Base-by-base conservation (phyloP, 2,113 vertebrate species). In the Pheucticus melanocephalus region DNA sequence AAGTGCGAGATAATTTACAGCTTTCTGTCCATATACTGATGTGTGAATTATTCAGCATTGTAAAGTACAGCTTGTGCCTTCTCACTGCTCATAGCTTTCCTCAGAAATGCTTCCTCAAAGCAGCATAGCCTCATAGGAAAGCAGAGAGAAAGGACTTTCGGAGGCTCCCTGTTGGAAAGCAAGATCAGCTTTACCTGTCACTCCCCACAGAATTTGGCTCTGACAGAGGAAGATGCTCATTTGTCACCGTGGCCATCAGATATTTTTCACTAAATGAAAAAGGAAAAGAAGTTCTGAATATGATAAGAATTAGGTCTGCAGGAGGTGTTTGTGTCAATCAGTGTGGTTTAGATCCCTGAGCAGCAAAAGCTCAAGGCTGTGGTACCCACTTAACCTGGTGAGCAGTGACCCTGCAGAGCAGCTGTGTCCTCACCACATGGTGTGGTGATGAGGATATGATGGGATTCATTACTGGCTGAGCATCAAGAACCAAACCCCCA, bases 301-400 rank as follows among this genome's bases (percentile, higher is more conserved):
- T 10, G 48, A 33, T 48, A 39, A 60, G 21, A 86, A 18, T 44
- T 31, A 60, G 14, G 35, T 33, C 28, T 22, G 10, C 44, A 60
- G 35, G 22, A n/a, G 21, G 11, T 66, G 30, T 70, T 71, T 0
- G 1, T 57, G 16, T 30, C 30, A 39, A 21, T 3, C 21, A 12
- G 30, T 12, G 12, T 15, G 15, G 47, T 69, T 42, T 24, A 51
- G 31, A 21, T 61, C n/a, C 11, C 42, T 7, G 6, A 21, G 37
- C 37, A 69, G 69, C 25, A 25, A 25, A 82, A 76, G 4, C 37
- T 31, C 0, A 0, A 45, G 44, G 11, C 28, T 44, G 18, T 45
- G n/a, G 39, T 25, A 63, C n/a, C 21, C 70, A 24, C 6, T 18
- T 18, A 33, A 65, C 23, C 30, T 5, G 9, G 21, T 12, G 16